Conservation (phyloP, 2,797 vertebrate genomes). For the Paguma larvata region DNA sequence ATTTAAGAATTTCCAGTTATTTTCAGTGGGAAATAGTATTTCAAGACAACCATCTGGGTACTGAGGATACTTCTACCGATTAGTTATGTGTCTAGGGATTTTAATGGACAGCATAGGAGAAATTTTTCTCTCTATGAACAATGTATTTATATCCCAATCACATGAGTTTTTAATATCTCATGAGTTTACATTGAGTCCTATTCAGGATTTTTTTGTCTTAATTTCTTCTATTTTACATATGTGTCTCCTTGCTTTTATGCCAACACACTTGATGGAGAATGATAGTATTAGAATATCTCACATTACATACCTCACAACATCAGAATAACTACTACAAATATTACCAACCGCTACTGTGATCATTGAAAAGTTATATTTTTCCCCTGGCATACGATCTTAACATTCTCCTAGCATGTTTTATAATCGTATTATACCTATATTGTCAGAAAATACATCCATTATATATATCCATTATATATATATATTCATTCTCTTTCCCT, state of each 20-base stretch:
- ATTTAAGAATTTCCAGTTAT: not conserved
- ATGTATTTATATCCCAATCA: not conserved
- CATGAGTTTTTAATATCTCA: not conserved
- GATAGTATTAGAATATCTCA: not conserved
- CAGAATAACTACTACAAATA: not conserved
- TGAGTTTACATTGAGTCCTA: not conserved
- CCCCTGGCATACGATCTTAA: not conserved
- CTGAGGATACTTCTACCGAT: not conserved
- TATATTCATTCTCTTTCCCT: not conserved
- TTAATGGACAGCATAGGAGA: not conserved
- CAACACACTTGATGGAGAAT: not conserved
- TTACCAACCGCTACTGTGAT: not conserved
- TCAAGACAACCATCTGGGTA: not conserved
- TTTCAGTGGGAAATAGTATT: not conserved
- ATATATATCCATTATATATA: no score
- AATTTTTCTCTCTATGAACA: not conserved
- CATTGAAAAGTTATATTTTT: not conserved
- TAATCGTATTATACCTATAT: not conserved
- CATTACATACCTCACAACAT: not conserved
- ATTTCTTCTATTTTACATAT: not conserved
- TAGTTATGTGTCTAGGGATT: not conserved
- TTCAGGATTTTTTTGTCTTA: slow-evolving; percentile 29
- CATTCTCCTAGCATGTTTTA: not conserved
- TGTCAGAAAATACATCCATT: not conserved
- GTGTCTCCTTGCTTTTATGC: not conserved